Conservation (phyloP, 2,888 invertebrate species). For the Anthophora plumipes region DNA sequence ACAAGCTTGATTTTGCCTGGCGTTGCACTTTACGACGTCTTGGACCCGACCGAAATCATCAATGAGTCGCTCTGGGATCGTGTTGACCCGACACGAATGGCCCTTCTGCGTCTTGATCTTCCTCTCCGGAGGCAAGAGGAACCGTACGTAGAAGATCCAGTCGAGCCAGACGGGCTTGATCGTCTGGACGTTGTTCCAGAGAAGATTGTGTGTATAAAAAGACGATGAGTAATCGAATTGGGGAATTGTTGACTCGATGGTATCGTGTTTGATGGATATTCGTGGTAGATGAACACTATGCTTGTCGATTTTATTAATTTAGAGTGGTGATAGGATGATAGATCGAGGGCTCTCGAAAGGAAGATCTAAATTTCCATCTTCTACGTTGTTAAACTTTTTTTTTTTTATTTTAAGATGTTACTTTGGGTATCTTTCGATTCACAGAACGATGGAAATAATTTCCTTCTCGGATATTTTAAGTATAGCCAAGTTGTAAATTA, state of each 20-base stretch:
- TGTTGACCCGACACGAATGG: constrained; percentile 29
- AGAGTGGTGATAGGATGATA: neutral
- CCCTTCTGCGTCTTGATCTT: neutral
- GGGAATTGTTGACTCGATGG: neutral
- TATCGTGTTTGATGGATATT: neutral
- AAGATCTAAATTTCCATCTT: neutral
- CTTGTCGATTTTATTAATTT: neutral
- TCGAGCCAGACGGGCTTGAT: neutral
- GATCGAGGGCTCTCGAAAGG: neutral
- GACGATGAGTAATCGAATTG: neutral
- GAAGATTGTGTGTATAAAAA: neutral
- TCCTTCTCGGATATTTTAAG: too few species aligned
- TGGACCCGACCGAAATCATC: constrained; percentile 66
- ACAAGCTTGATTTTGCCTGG: constrained; percentile 63
- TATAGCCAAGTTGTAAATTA: too few species aligned
- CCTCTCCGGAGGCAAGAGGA: neutral
- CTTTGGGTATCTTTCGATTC: too few species aligned
- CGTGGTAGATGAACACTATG: neutral
- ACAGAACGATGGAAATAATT: too few species aligned
- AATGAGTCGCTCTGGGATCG: constrained; percentile 60
- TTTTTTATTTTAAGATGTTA: too few species aligned
- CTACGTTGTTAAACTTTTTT: neutral
- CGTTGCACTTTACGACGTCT: constrained; percentile 40
- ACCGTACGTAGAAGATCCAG: neutral
- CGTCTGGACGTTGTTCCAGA: neutral